Percentiles rank a stretch among this genome's conserved stretches.
phyloP scores from a whole-genome alignment of 2,888 invertebrate species.

The Eurois occulta region DNA sequence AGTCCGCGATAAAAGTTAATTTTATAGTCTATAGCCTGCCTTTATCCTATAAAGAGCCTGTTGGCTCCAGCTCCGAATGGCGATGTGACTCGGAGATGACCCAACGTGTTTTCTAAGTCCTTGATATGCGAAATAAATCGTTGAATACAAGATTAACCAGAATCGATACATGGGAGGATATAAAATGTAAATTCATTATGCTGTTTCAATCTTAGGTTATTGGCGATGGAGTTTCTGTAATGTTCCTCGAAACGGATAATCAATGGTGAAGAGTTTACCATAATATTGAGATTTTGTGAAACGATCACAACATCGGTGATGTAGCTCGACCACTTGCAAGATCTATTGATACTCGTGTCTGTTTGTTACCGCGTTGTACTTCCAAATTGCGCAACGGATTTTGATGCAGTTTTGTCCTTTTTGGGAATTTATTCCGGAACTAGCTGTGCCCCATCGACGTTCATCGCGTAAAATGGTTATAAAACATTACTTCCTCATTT shows the following conservation, averaged over 20 bases:
- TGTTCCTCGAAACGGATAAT: neutral
- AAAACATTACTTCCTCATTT: too few species aligned
- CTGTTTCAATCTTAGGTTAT: neutral
- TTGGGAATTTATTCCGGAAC: too few species aligned
- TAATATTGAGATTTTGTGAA: neutral
- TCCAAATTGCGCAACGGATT: too few species aligned
- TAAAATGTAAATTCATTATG: conserved; percentile 30
- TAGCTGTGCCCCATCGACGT: too few species aligned
- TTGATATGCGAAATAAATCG: conserved; percentile 43
- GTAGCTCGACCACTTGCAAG: too few species aligned
- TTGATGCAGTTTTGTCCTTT: too few species aligned
- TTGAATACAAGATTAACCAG: conserved; percentile 35
- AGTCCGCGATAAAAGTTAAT: conserved; percentile 32
- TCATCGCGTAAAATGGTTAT: too few species aligned
- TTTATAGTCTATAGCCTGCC: conserved; percentile 17
- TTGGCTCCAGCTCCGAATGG: conserved; percentile 4
- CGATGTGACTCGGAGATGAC: conserved; percentile 56
- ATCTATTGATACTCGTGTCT: too few species aligned
- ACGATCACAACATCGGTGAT: neutral
- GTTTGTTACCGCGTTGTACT: too few species aligned
- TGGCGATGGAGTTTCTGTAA: neutral
- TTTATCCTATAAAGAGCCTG: neutral
- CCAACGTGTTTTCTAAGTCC: conserved; percentile 40
- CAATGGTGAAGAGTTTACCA: neutral
- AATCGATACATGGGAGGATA: conserved; percentile 17